Percentiles rank a stretch among this genome's conserved stretches.
Conservation (phyloP, 2,797 vertebrate species). For the Lepidocolaptes lacrymiger region DNA sequence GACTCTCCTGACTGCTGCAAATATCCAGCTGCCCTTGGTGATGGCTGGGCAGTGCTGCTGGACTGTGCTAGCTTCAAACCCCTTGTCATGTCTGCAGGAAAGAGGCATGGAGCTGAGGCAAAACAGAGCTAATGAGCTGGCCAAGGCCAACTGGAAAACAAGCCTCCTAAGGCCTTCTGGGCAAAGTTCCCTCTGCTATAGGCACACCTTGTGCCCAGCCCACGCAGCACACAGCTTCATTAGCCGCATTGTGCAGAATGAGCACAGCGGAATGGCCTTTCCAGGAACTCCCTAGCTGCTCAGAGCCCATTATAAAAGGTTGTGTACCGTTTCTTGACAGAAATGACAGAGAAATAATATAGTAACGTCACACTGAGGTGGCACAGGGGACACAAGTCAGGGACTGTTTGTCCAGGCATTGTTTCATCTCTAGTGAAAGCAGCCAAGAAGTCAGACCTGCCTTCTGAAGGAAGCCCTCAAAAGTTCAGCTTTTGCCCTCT, state of each 20-base stretch:
- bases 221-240: not conserved
- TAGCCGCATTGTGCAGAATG: not conserved
- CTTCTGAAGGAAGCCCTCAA: not conserved
- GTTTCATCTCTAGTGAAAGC: not conserved
- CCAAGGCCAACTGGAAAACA: not conserved
- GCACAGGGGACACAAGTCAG: not conserved
- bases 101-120: rapidly evolving
- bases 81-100: rapidly evolving
- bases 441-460: not conserved
- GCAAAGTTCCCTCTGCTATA: not conserved
- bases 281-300: not conserved
- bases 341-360: not conserved
- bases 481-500: not conserved
- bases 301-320: not conserved
- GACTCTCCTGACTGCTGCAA: not conserved
- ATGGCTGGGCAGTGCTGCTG: not conserved
- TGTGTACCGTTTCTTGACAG: not conserved
- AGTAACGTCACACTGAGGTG: not conserved
- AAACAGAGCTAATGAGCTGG: not conserved
- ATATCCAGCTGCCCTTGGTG: not conserved
- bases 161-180: not conserved
- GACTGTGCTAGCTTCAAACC: rapidly evolving
- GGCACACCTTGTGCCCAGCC: not conserved
- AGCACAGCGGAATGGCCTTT: not conserved
- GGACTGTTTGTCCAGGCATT: not conserved